phyloP scores from a whole-genome alignment of 2,888 invertebrate species.

The Stenolophus ochropezus region DNA sequence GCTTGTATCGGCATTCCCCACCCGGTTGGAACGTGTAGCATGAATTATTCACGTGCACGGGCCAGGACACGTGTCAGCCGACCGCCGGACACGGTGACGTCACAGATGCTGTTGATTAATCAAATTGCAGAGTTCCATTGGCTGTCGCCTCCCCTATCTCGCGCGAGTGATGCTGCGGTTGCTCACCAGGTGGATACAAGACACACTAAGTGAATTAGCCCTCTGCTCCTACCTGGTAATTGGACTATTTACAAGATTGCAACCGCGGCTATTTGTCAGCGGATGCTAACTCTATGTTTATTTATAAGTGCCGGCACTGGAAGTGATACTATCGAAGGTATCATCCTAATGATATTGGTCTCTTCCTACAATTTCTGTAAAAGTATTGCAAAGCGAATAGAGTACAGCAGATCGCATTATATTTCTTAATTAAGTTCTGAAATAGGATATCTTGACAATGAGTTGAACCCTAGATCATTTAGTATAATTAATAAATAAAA shows the following conservation, averaged over 20 bases:
- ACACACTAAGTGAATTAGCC: conserved; percentile 23
- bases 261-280: not conserved
- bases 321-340: too few species aligned
- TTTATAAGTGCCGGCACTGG: not conserved
- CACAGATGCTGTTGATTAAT: conserved; percentile 45
- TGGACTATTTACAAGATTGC: not conserved
- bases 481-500: too few species aligned
- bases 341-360: too few species aligned
- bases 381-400: too few species aligned
- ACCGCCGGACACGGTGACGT: conserved; percentile 40
- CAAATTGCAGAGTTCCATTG: conserved; percentile 42
- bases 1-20: not conserved
- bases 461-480: too few species aligned
- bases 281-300: not conserved
- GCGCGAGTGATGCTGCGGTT: not conserved
- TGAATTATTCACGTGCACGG: conserved; percentile 30
- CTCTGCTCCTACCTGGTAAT: not conserved
- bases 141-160: not conserved
- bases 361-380: too few species aligned
- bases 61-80: conserved; percentile 28
- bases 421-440: too few species aligned
- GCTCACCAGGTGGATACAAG: not conserved
- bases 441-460: too few species aligned
- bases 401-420: too few species aligned
- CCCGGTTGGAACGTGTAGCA: conserved; percentile 2